A percentile compares a stretch with the other conserved stretches of the same genome.
These are phyloP conservation scores for human DNA, from an alignment of 2,113 vertebrate species.

Conservation along the genomic window DNA sequence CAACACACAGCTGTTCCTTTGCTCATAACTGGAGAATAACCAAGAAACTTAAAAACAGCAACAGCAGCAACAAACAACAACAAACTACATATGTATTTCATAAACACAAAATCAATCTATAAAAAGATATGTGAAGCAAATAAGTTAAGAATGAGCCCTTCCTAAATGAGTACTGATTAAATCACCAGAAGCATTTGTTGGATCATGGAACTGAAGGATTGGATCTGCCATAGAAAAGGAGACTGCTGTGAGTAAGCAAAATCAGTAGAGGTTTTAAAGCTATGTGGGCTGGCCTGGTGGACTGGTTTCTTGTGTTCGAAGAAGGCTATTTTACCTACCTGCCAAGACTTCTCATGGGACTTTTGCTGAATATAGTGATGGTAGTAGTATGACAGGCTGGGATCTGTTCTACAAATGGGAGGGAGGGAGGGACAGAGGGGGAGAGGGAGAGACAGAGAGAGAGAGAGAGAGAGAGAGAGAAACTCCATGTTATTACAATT, in stretches of 20 bases:
- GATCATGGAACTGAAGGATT: neutral
- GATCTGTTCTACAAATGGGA: neutral
- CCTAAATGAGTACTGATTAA: neutral
- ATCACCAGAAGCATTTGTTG: neutral
- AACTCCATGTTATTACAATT: neutral
- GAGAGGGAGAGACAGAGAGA: neutral
- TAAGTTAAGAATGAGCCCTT: neutral
- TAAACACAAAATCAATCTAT: neutral
- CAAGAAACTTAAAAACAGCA: neutral
- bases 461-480: neutral
- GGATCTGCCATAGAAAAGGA: neutral
- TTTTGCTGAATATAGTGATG: neutral
- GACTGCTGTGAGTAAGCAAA: neutral
- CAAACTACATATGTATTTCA: neutral
- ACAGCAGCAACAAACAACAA: neutral
- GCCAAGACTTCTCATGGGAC: neutral
- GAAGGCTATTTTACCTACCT: neutral
- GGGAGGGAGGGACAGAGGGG: fast-evolving
- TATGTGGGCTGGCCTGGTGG: neutral
- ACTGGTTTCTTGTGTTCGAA: neutral
- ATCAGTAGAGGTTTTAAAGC: neutral
- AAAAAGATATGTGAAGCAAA: neutral
- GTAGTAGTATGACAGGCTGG: too few species aligned
- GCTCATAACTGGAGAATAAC: neutral
- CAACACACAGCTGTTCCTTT: neutral